Conservation (phyloP, 2,888 invertebrate genomes). For the Cerastoderma edule region DNA sequence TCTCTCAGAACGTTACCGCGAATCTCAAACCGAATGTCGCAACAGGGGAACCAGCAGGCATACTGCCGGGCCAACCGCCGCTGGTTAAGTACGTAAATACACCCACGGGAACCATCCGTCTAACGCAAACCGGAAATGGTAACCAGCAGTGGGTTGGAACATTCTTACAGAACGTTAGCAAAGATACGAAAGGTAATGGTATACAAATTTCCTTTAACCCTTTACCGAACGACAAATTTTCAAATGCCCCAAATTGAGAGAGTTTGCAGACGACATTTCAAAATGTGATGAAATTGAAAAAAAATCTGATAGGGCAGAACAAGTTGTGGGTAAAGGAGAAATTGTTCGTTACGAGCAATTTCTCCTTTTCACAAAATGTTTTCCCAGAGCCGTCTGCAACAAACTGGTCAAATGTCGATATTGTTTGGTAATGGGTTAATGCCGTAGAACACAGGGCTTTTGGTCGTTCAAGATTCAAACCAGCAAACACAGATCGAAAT, state of each 20-base stretch:
- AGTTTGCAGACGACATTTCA: neutral
- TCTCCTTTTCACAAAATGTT: no score
- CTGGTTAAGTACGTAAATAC: slow-evolving; percentile 1
- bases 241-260: neutral
- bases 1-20: no score
- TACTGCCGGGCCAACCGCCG: no score
- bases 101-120: neutral
- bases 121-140: neutral
- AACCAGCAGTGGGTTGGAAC: slow-evolving; percentile 1
- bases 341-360: no score
- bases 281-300: neutral
- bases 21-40: neutral
- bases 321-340: no score
- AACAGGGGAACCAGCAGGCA: neutral
- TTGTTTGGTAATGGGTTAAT: no score
- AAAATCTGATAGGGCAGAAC: neutral
- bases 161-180: neutral
- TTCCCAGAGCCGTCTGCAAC: no score
- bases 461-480: no score
- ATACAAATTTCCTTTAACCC: neutral
- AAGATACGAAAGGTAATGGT: neutral
- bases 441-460: no score
- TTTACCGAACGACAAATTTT: neutral
- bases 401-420: no score
- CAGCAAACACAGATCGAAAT: no score